Evolutionary conservation across 2,797 vertebrate species (phyloP).

Genomic region (Danio tinwini): DNA sequence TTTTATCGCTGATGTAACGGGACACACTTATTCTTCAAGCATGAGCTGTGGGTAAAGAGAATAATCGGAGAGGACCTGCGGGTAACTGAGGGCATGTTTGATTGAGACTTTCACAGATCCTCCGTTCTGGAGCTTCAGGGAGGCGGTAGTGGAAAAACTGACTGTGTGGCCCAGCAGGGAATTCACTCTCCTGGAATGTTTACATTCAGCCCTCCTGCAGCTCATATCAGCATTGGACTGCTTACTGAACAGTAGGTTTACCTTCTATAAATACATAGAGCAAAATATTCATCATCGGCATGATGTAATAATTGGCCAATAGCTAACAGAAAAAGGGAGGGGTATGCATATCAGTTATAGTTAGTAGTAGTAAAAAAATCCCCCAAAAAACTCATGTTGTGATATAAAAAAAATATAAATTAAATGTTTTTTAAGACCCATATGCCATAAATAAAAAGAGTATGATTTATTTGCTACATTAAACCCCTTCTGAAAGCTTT

Average conservation of each 20-base stretch:
- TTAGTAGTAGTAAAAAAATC: no score
- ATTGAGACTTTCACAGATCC: not conserved
- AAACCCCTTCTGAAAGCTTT: not conserved
- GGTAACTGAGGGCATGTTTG: not conserved
- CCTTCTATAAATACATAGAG: slow-evolving; percentile 22
- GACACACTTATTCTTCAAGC: not conserved
- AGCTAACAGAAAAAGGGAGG: no score
- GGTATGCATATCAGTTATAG: not conserved
- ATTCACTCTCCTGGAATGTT: slow-evolving; percentile 24
- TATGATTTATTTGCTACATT: not conserved
- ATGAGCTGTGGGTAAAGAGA: not conserved
- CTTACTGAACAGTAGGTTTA: slow-evolving; percentile 4
- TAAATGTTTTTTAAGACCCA: not conserved
- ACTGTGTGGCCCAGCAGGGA: slow-evolving; percentile 2
- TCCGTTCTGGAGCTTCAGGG: slow-evolving; percentile 3
- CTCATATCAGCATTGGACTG: not conserved
- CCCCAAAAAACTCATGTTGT: not conserved
- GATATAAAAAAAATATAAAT: not conserved
- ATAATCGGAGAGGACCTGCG: not conserved
- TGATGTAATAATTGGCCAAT: not conserved
- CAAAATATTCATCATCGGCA: not conserved
- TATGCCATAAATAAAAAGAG: not conserved
- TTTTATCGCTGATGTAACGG: slow-evolving; percentile 2
- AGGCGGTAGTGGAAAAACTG: slow-evolving; percentile 41
- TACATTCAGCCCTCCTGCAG: slow-evolving; percentile 24